Conservation (phyloP, 2,888 invertebrate genomes). For the Chouioia cunea region DNA sequence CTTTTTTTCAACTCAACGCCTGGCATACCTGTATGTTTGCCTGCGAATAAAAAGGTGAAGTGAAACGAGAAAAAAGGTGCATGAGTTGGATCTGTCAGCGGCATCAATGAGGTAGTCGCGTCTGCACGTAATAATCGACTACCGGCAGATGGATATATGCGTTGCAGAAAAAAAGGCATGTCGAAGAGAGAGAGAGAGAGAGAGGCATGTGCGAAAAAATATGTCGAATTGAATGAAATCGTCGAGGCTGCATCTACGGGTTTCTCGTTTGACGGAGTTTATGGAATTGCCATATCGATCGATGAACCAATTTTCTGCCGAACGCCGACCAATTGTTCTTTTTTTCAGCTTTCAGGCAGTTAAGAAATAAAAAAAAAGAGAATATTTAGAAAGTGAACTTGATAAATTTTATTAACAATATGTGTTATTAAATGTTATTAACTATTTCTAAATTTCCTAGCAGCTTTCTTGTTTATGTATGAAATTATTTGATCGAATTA, state of each 20-base stretch:
- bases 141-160: neutral
- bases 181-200: neutral
- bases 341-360: neutral
- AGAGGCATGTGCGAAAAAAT: too few relatives aligned
- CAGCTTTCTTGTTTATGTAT: too few relatives aligned
- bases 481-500: too few relatives aligned
- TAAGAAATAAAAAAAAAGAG: too few relatives aligned
- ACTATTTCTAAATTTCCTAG: too few relatives aligned
- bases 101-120: constrained; percentile 24
- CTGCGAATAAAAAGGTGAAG: constrained; percentile 3
- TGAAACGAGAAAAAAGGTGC: neutral
- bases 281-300: constrained; percentile 32
- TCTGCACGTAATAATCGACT: constrained; percentile 38
- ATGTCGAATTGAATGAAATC: constrained; percentile 26
- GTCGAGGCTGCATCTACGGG: neutral
- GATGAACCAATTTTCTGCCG: constrained; percentile 17
- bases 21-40: too few relatives aligned
- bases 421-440: too few relatives aligned
- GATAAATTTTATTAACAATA: too few relatives aligned
- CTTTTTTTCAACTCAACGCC: constrained; percentile 4
- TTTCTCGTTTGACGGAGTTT: constrained; percentile 24
- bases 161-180: constrained; percentile 6
- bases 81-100: constrained; percentile 22
- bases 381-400: too few relatives aligned
- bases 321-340: neutral